These are phyloP conservation scores for Riptortus pedestris DNA, from an alignment of 1,140 invertebrate genomes.

Conservation along the genomic window DNA sequence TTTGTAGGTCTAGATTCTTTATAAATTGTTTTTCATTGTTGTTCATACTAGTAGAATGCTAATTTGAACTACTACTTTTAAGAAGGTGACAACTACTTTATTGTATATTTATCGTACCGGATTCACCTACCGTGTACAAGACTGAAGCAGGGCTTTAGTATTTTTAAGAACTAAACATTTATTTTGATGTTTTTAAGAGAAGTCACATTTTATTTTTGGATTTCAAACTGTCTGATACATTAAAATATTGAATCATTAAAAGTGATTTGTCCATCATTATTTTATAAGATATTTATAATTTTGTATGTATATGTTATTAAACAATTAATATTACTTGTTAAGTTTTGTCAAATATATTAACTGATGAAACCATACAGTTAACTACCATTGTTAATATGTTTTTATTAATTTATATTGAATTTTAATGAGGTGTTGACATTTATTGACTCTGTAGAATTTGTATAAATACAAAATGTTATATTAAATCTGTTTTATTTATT, in stretches of 20 bases:
- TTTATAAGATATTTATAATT: constrained; percentile 5
- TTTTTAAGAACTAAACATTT: constrained; percentile 1
- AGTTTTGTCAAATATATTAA: constrained; percentile 8
- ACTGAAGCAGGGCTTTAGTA: constrained; percentile 16
- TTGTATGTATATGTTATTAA: constrained; percentile 12
- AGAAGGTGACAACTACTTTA: too few relatives aligned
- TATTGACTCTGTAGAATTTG: constrained; percentile 13
- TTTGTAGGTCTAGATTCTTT: too few relatives aligned
- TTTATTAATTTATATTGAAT: constrained; percentile 19
- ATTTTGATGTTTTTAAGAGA: not conserved
- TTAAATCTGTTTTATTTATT: too few relatives aligned
- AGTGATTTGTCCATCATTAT: not conserved
- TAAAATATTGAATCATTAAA: not conserved
- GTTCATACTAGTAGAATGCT: too few relatives aligned
- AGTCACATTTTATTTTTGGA: not conserved
- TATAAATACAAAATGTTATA: constrained; percentile 9
- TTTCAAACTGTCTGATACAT: not conserved
- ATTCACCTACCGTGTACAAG: constrained; percentile 7
- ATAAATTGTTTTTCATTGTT: too few relatives aligned
- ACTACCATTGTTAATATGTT: constrained; percentile 17
- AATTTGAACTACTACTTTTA: too few relatives aligned
- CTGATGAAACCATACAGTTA: not conserved
- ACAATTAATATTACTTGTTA: constrained; percentile 13
- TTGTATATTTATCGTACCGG: too few relatives aligned
- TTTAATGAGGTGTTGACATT: constrained; percentile 12